Evolutionary conservation across 2,888 invertebrate species (phyloP), one percentile per base, ranked within the genome.

Genomic region (Microctonus hyperodae): DNA sequence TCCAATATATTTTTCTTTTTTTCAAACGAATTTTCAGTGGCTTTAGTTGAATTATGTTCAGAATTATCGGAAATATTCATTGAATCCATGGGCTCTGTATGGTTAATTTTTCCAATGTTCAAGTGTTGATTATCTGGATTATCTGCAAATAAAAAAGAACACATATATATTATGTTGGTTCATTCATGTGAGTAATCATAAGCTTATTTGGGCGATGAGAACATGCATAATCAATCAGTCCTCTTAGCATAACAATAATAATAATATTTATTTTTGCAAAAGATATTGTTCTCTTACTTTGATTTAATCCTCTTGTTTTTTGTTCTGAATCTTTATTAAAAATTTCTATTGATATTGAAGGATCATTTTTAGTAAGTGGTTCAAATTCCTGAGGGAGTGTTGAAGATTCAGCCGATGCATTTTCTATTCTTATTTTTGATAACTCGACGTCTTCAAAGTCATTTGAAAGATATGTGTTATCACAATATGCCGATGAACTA

Each of bases 401-500:
- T 9, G 28, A 16, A 20, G 66, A 59, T 23, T 59, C 61, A 2
- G 56, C 28, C 5, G 40, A 10, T 37, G 31, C 33, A 25, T 64
- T 59, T 2, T 23, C 51, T 0, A 72, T 51, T 53, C 72, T 75
- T 33, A 55, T 74, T 59, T 69, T 76, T 5, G 78, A 77, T 7
- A 78, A 72, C 33, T 76, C 76, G 2, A 79, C 58, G 6, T 68
- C 74, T 1, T 76, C 76, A 40, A 77, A 77, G 55, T 79, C 76
- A 23, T 64, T 59, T 22, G 57, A 63, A 11, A 23, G 56, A 23
- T 9, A 13, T 7, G 23, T 25, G 53, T 35, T 44, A 22, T 67
- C 63, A n/a, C 9, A 40, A 9, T 56, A 25, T 16, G 22, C 48
- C n/a, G 51, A 31, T 20, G 66, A n/a, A 40, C 68, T 69, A 13